Conservation (phyloP, 2,113 vertebrate genomes). For the Phrynosoma platyrhinos region DNA sequence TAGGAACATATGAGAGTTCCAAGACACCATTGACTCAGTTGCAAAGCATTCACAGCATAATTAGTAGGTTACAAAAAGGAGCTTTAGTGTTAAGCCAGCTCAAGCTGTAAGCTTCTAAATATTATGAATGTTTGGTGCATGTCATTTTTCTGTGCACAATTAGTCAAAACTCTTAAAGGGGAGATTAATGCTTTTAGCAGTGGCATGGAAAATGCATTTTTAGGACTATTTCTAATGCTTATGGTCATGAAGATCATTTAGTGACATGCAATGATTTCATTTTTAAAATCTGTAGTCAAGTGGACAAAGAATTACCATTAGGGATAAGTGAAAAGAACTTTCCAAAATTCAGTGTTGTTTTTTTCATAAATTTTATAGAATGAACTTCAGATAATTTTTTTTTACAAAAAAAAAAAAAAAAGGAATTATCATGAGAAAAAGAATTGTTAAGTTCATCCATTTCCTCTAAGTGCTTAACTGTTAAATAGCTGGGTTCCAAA, state of each 20-base stretch:
- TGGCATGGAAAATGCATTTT: neutral
- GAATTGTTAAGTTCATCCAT: no score
- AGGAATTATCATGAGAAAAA: no score
- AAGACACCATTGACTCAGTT: neutral
- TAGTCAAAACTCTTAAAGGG: neutral
- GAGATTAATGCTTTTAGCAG: neutral
- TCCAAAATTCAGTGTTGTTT: neutral
- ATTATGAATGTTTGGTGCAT: conserved; percentile 19
- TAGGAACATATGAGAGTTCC: neutral
- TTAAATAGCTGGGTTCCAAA: no score
- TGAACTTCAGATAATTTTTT: neutral
- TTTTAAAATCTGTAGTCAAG: neutral
- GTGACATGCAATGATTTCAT: neutral
- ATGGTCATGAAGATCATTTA: neutral
- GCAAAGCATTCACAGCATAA: conserved; percentile 7
- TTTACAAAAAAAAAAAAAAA: no score
- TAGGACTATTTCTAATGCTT: neutral
- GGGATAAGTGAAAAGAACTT: neutral
- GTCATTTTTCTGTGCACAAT: conserved; percentile 1
- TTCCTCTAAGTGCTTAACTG: no score
- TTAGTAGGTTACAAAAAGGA: conserved; percentile 23
- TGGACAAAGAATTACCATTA: no score
- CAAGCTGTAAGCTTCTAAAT: conserved; percentile 21
- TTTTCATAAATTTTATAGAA: neutral
- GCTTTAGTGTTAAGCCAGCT: conserved; percentile 18